Base-by-base conservation (phyloP, 1,140 invertebrate species). In the Metaphire vulgaris region DNA sequence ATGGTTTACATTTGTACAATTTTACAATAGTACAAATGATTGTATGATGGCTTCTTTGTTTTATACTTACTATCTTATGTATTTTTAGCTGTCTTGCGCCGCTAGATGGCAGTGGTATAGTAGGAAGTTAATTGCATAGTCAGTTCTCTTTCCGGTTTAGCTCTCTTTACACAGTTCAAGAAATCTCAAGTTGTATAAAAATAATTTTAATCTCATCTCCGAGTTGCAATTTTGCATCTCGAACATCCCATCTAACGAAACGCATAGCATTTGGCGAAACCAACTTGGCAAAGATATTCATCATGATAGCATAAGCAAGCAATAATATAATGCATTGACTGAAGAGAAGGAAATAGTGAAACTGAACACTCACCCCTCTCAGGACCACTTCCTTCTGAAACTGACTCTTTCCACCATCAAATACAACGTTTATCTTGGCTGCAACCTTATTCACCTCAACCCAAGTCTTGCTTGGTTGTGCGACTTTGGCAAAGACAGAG, bases 401-500 rank as follows among this genome's bases (percentile, higher is more conserved):
- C 6, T 33, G 0, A 14, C 29, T 76, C 66, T 75, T 78, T 41
- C 77, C 77, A 28, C 56, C 68, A 16, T 78, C 77, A 29, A 75
- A 78, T n/a, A 70, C 77, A 33, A 78, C 70, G 34, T 56, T 56
- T 33, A 75, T n/a, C 28, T 69, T 70, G 31, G 66, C n/a, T 12
- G 31, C 29, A 1, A 78, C 77, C 6, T 65, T 29, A 34, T 78
- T 78, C 16, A 66, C 73, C 41, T 78, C 74, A 16, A 78, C 73
- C 29, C 34, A 29, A 2, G 77, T 69, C 56, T 75, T 72, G 28
- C 28, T 73, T 2, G 77, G 77, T 15, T 6, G 14, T 14, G 74
- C 32, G n/a, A 78, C 30, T 70, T 78, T 78, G 21, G 74, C 34
- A 65, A 78, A 78, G 32, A 78, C 33, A 21, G 77, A 75, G 41